Percentiles rank a stretch among this genome's conserved stretches.
Conservation (phyloP, 1,140 invertebrate species). For the Magallana angulata region DNA sequence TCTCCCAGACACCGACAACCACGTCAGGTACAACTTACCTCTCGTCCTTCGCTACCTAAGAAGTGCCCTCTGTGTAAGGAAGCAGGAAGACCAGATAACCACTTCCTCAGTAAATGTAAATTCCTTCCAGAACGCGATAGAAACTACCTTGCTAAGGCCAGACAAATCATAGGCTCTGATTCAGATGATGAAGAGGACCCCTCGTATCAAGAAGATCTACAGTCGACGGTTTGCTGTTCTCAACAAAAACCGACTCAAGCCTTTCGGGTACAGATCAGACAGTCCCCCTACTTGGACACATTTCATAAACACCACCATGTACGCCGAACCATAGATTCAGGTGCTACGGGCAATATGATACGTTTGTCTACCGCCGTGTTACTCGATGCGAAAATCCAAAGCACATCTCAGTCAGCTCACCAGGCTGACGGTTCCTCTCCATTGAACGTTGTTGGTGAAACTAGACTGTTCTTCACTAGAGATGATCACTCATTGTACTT, state of each 20-base stretch:
- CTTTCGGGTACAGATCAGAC: not conserved
- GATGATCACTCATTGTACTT: slow-evolving; percentile 39
- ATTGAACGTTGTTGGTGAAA: slow-evolving; percentile 51
- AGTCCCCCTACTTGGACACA: slow-evolving; percentile 39
- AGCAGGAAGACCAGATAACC: slow-evolving; percentile 40
- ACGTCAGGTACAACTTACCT: not conserved
- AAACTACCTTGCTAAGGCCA: not conserved
- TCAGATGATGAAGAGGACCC: not conserved
- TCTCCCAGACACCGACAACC: not conserved
- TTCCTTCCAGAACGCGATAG: slow-evolving; percentile 48
- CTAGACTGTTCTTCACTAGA: slow-evolving; percentile 21
- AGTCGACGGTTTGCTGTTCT: too few species aligned
- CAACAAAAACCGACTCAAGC: not conserved
- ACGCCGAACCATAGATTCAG: slow-evolving; percentile 40
- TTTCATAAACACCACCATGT: slow-evolving; percentile 12
- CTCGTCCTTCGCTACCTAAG: not conserved
- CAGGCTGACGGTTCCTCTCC: slow-evolving; percentile 54
- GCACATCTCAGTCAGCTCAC: slow-evolving; percentile 43
- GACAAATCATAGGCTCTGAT: slow-evolving; percentile 14
- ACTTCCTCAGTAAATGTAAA: slow-evolving; percentile 55
- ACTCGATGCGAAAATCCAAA: slow-evolving; percentile 10
- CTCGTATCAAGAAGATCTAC: too few species aligned
- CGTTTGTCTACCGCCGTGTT: not conserved
- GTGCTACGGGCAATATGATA: slow-evolving; percentile 45
- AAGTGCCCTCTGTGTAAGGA: slow-evolving; percentile 55